phyloP scores from a whole-genome alignment of 2,888 invertebrate genomes.

The Orthosia gothica region DNA sequence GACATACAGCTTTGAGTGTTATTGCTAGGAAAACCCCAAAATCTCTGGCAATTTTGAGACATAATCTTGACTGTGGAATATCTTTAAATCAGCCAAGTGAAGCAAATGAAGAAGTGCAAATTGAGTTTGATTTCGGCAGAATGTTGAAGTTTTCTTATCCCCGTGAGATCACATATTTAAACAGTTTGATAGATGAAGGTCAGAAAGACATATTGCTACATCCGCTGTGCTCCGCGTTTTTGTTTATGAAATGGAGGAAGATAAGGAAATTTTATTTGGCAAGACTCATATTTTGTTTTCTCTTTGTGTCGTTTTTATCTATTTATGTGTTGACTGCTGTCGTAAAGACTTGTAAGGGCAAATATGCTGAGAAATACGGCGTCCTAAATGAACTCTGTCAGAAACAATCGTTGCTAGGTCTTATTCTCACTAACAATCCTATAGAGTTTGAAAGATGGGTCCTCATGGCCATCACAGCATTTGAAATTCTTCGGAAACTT shows the following conservation, averaged over 20 bases:
- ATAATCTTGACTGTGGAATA: slow-evolving; percentile 95
- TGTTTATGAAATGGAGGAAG: slow-evolving; percentile 97
- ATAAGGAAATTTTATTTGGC: slow-evolving; percentile 97
- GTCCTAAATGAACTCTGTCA: slow-evolving; percentile 94
- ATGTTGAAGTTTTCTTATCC: slow-evolving; percentile 96
- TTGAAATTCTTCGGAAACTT: slow-evolving; percentile 95
- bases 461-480: slow-evolving; percentile 94
- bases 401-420: slow-evolving; percentile 94
- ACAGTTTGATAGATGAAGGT: slow-evolving; percentile 96
- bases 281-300: slow-evolving; percentile 94
- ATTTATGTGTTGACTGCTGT: slow-evolving; percentile 95
- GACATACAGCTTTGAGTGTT: slow-evolving; percentile 96
- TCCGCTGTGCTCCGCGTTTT: slow-evolving; percentile 96
- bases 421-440: slow-evolving; percentile 94
- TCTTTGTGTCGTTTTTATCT: slow-evolving; percentile 95
- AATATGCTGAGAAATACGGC: slow-evolving; percentile 87
- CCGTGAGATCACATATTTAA: slow-evolving; percentile 96
- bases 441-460: slow-evolving; percentile 96
- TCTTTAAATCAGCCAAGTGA: slow-evolving; percentile 94
- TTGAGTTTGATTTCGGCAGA: slow-evolving; percentile 96
- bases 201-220: slow-evolving; percentile 97
- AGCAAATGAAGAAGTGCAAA: slow-evolving; percentile 95
- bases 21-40: slow-evolving; percentile 97
- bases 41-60: slow-evolving; percentile 95
- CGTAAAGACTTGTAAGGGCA: slow-evolving; percentile 93